Evolutionary conservation across 2,113 vertebrate genomes (phyloP).

Genomic region (Rhinichthys klamathensis): DNA sequence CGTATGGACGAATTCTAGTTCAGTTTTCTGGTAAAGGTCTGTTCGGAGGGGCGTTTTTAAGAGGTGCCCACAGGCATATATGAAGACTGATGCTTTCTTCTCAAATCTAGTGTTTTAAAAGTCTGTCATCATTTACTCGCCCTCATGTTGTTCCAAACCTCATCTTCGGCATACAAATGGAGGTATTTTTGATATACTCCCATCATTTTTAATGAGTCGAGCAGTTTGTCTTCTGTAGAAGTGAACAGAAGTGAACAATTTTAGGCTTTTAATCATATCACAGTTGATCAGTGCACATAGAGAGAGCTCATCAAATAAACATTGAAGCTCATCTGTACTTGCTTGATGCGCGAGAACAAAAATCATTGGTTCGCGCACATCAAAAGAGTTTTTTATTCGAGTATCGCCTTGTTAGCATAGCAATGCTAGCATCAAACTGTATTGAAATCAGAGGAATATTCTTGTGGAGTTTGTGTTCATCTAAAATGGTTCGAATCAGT

Average conservation of each 20-base stretch:
- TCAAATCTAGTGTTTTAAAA: not conserved
- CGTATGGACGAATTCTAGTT: constrained; percentile 14
- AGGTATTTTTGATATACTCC: not conserved
- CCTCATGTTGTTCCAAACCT: not conserved
- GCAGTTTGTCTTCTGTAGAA: not conserved
- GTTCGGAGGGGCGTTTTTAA: not conserved
- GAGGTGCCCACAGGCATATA: not conserved
- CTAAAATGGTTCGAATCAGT: not conserved
- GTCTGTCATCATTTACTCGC: not conserved
- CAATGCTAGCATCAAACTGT: not conserved
- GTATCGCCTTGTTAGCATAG: not conserved
- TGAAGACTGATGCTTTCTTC: not conserved
- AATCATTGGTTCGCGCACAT: not conserved
- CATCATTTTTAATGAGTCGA: no score
- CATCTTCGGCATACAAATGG: not conserved
- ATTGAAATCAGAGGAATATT: not conserved
- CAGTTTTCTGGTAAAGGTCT: not conserved
- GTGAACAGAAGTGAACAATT: not conserved
- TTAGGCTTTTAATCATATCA: not conserved
- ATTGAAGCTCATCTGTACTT: no score
- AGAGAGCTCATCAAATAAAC: no score
- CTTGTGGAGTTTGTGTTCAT: not conserved
- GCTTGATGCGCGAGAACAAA: not conserved
- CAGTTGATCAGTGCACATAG: no score
- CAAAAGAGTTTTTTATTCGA: not conserved